phyloP scores from a whole-genome alignment of 2,888 invertebrate species.

The Drosophila tanythrix region DNA sequence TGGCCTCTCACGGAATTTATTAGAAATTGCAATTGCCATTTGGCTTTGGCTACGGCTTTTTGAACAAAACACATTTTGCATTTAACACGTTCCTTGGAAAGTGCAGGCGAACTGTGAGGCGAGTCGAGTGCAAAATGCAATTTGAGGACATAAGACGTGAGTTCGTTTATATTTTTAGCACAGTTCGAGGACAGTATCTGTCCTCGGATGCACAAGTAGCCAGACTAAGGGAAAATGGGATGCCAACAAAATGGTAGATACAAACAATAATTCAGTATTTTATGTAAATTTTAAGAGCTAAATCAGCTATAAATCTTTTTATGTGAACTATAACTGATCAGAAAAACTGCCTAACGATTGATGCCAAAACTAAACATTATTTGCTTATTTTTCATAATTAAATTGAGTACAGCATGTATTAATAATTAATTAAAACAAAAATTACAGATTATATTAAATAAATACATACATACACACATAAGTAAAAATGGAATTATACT shows the following conservation, averaged over 20 bases:
- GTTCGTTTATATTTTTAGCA: conserved; percentile 68
- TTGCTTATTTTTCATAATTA: background rate
- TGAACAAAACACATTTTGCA: conserved; percentile 64
- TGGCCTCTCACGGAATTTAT: conserved; percentile 42
- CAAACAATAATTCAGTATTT: background rate
- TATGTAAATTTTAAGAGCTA: background rate
- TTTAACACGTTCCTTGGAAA: conserved; percentile 71
- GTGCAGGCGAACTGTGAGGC: conserved; percentile 68
- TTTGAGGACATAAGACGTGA: conserved; percentile 70
- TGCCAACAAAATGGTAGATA: conserved; percentile 9
- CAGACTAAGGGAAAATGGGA: background rate
- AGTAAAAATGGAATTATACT: background rate
- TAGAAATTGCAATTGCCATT: conserved; percentile 38
- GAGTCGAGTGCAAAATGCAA: conserved; percentile 78
- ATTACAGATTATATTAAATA: background rate
- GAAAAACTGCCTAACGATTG: background rate
- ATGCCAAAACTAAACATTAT: background rate
- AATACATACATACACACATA: background rate
- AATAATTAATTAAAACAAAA: background rate
- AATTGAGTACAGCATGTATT: background rate
- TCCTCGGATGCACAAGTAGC: conserved; percentile 28
- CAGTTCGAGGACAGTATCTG: conserved; percentile 7
- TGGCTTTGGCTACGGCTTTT: conserved; percentile 32
- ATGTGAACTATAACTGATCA: background rate
- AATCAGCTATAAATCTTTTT: background rate